Evolutionary conservation across 35 echinoderm and acorn worm genomes (phyloP).

Genomic region (Anneissia japonica): DNA sequence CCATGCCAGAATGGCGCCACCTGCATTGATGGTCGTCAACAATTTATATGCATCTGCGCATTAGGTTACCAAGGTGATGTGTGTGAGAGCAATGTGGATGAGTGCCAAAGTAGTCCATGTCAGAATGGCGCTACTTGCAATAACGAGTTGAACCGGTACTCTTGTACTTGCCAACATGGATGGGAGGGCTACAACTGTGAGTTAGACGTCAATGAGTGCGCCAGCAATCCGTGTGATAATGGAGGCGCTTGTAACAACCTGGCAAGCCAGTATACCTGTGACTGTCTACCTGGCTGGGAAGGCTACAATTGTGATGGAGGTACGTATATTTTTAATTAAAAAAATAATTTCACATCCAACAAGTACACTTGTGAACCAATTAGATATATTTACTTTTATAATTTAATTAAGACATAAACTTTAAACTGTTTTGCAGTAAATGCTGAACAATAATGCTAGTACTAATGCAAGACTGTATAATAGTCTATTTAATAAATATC

Average conservation of each 20-base stretch:
- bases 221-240: conserved; percentile 44
- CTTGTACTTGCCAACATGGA: neutral
- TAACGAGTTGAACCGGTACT: neutral
- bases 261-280: conserved; percentile 46
- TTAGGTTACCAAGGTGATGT: neutral
- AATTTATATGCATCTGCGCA: neutral
- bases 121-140: neutral
- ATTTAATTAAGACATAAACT: too few relatives aligned
- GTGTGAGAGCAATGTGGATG: neutral
- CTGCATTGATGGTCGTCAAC: conserved; percentile 8
- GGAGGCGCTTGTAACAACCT: conserved; percentile 37
- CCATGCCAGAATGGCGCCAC: conserved; percentile 37
- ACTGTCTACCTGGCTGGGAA: conserved; percentile 37
- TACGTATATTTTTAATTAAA: neutral
- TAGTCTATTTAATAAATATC: too few relatives aligned
- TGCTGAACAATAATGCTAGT: too few relatives aligned
- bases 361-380: too few relatives aligned
- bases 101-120: neutral
- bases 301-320: neutral
- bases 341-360: neutral
- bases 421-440: too few relatives aligned
- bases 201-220: conserved; percentile 65
- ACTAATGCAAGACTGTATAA: neutral
- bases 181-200: conserved; percentile 4
- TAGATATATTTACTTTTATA: too few relatives aligned